phyloP scores from a whole-genome alignment of 2,888 invertebrate species.

The Taenaris catops region DNA sequence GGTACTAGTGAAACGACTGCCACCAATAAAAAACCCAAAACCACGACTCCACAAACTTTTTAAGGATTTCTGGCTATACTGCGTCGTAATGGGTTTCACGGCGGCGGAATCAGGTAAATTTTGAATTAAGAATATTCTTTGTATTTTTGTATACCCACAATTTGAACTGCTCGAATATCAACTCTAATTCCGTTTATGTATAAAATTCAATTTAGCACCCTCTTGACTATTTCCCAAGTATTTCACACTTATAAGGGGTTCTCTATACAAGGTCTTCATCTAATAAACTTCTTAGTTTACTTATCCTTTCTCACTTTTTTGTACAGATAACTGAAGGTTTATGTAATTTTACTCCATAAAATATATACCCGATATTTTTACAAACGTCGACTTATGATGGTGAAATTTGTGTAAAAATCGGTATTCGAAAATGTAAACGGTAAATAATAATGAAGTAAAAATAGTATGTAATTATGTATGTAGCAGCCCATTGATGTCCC shows the following conservation, averaged over 20 bases:
- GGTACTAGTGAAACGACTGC: constrained; percentile 89
- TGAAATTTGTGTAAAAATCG: too few species aligned
- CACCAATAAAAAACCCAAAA: constrained; percentile 94
- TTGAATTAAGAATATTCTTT: constrained; percentile 11
- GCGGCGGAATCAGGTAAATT: constrained; percentile 85
- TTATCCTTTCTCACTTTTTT: too few species aligned
- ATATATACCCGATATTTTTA: too few species aligned
- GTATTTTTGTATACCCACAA: constrained; percentile 31
- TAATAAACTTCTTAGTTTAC: too few species aligned
- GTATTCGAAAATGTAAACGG: too few species aligned
- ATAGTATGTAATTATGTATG: too few species aligned
- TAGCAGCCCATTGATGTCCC: too few species aligned
- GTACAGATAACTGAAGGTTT: too few species aligned
- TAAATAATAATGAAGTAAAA: too few species aligned
- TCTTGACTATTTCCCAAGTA: constrained; percentile 20
- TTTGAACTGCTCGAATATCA: constrained; percentile 28
- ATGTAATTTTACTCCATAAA: too few species aligned
- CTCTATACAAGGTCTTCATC: too few species aligned
- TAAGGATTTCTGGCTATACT: constrained; percentile 99
- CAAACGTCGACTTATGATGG: too few species aligned
- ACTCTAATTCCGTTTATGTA: constrained; percentile 26
- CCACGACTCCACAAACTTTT: constrained; percentile 97
- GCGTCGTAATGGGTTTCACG: constrained; percentile 99
- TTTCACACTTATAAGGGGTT: constrained; percentile 12
- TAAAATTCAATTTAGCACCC: constrained; percentile 28